Percentiles rank a stretch among this genome's conserved stretches.
Evolutionary conservation across 2,888 invertebrate genomes (phyloP).

Genomic region (Mythimna vitellina): DNA sequence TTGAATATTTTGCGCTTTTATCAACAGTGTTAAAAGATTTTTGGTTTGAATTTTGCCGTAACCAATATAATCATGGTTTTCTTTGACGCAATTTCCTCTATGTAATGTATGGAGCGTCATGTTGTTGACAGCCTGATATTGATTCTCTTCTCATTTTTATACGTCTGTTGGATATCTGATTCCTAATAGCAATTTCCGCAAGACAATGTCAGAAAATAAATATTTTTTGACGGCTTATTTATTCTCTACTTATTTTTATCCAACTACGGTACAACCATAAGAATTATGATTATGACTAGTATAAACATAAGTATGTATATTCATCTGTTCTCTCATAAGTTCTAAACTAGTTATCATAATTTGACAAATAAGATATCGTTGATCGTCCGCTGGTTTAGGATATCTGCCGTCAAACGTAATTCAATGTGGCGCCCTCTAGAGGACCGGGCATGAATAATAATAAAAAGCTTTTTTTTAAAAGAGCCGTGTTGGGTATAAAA

Average conservation of each 20-base stretch:
- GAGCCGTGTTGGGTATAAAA: no score
- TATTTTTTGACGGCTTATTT: not conserved
- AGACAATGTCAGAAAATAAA: not conserved
- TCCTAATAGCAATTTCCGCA: slow-evolving; percentile 6
- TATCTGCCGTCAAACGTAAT: no score
- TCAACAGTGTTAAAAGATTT: not conserved
- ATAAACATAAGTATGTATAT: no score
- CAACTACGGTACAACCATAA: no score
- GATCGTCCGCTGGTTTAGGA: no score
- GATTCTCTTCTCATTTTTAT: not conserved
- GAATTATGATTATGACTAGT: no score
- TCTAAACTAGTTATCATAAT: no score
- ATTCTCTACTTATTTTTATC: not conserved
- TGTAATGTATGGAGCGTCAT: not conserved
- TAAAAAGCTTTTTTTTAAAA: no score
- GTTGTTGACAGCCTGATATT: slow-evolving; percentile 1
- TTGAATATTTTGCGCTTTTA: not conserved
- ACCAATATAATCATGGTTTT: not conserved
- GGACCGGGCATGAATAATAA: no score
- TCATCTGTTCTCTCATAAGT: no score
- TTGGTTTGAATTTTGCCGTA: not conserved
- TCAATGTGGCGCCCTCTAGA: no score
- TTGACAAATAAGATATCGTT: no score
- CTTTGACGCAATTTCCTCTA: slow-evolving; percentile 15
- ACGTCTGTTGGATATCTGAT: not conserved